Evolutionary conservation across 2,888 invertebrate species (phyloP).

Genomic region (Hoplodrina blanda): DNA sequence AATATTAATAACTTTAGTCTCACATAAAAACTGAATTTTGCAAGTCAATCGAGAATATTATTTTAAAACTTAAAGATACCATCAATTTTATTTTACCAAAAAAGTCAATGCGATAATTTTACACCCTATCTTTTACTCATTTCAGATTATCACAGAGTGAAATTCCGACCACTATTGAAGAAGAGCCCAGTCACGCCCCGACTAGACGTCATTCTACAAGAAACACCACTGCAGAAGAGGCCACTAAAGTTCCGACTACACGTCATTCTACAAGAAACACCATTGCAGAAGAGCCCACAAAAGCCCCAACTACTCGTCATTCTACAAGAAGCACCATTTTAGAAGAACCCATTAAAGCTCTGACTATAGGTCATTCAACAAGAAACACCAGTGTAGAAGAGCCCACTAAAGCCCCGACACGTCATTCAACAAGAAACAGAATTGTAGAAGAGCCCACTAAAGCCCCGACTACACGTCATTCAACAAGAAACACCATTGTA

Average conservation of each 20-base stretch:
- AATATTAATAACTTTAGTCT: no score
- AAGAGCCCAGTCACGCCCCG: background rate
- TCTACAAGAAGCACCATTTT: background rate
- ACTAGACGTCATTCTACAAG: background rate
- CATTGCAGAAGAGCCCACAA: background rate
- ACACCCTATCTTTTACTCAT: background rate
- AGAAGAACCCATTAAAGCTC: background rate
- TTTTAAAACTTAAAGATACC: no score
- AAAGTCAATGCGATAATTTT: no score
- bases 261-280: background rate
- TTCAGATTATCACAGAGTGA: constrained; percentile 24
- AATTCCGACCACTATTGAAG: no score
- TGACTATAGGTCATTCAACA: background rate
- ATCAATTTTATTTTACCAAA: no score
- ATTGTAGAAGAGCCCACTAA: background rate
- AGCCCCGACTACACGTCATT: background rate
- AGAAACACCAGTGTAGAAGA: background rate
- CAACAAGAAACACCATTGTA: background rate
- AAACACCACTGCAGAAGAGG: background rate
- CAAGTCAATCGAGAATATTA: no score
- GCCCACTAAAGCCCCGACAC: constrained; percentile 1
- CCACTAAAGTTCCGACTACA: background rate
- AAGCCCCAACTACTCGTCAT: background rate
- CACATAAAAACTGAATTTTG: no score
- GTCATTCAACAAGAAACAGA: background rate